Percentiles rank a stretch among this genome's conserved stretches.
Conservation (phyloP, 2,797 vertebrate species). For the Cirrhinus mrigala region DNA sequence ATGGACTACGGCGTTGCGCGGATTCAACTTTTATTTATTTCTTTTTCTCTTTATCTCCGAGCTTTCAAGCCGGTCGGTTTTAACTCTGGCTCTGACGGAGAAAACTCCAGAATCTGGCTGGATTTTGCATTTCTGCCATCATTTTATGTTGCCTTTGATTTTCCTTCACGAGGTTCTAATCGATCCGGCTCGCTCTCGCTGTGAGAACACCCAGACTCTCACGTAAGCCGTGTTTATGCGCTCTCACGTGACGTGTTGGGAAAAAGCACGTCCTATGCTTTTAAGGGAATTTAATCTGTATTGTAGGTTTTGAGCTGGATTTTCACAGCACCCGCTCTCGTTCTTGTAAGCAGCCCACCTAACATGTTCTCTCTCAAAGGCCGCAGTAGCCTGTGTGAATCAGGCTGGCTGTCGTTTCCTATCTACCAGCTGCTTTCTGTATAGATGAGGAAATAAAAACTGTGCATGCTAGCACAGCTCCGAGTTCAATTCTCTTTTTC, state of each 20-base stretch:
- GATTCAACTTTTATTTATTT: not conserved
- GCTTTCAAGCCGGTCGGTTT: slow-evolving; percentile 43
- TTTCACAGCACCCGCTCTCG: not conserved
- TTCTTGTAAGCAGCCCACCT: slow-evolving; percentile 2
- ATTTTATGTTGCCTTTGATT: slow-evolving; percentile 43
- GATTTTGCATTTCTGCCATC: slow-evolving; percentile 23
- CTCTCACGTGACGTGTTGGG: not conserved
- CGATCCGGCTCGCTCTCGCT: slow-evolving; percentile 11
- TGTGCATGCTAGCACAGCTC: not conserved
- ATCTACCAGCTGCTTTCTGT: not conserved
- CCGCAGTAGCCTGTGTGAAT: not conserved
- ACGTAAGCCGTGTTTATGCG: not conserved
- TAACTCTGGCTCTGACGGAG: slow-evolving; percentile 38
- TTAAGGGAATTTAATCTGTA: slow-evolving; percentile 7
- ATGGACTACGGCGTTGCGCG: not conserved
- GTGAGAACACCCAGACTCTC: slow-evolving; percentile 24
- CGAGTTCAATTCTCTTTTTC: not conserved
- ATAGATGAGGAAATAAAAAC: slow-evolving; percentile 10
- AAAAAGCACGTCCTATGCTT: not conserved
- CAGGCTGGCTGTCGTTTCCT: not conserved
- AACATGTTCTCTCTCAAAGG: slow-evolving; percentile 17
- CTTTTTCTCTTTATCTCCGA: slow-evolving; percentile 17
- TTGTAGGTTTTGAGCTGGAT: slow-evolving; percentile 28
- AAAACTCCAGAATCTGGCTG: slow-evolving; percentile 36
- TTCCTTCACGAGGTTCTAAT: slow-evolving; percentile 27